Conservation (phyloP, 2,888 invertebrate genomes). For the Erpobdella octoculata region DNA sequence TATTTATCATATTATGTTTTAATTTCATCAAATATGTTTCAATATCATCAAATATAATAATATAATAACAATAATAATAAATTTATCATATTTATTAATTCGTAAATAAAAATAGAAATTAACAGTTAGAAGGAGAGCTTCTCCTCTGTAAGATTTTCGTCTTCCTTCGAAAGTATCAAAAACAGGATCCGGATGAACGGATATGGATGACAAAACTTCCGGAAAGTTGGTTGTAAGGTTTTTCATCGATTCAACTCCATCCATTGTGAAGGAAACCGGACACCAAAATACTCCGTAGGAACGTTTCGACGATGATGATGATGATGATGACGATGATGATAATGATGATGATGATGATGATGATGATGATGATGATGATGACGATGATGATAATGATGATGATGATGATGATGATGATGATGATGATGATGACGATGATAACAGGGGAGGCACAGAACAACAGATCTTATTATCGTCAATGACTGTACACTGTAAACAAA, state of each 20-base stretch:
- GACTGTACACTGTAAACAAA: constrained; percentile 3
- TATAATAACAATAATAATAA: too few relatives aligned
- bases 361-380: constrained; percentile 11
- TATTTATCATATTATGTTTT: too few relatives aligned
- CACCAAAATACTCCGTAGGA: background rate
- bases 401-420: background rate
- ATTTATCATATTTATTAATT: too few relatives aligned
- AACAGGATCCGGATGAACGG: constrained; percentile 64
- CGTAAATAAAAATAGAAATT: too few relatives aligned
- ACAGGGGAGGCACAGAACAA: background rate
- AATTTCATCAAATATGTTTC: too few relatives aligned
- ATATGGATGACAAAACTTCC: constrained; percentile 68
- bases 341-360: constrained; percentile 11
- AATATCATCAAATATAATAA: too few relatives aligned
- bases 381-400: background rate
- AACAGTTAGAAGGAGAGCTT: constrained; percentile 32
- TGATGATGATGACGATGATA: background rate
- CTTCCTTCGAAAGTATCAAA: constrained; percentile 69
- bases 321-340: constrained; percentile 5
- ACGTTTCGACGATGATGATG: background rate
- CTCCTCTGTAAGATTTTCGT: constrained; percentile 58
- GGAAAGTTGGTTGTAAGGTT: constrained; percentile 80
- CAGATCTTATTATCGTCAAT: background rate
- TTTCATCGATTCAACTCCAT: constrained; percentile 43
- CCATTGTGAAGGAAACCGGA: constrained; percentile 30